Evolutionary conservation across 2,797 vertebrate genomes (phyloP).

Genomic region (Astyanax mexicanus): DNA sequence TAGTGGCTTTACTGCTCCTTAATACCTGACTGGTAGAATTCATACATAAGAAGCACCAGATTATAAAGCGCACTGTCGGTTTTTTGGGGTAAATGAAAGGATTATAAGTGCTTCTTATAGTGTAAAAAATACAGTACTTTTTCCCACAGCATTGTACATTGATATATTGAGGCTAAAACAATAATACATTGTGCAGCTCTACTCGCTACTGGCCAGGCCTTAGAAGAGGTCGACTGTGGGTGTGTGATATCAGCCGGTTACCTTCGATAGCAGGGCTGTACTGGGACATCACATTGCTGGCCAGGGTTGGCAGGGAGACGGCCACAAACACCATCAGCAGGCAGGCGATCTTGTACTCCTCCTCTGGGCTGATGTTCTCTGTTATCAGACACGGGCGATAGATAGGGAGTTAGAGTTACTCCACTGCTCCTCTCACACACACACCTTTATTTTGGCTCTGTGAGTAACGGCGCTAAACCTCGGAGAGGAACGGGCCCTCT

Average conservation of each 20-base stretch:
- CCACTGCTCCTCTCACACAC: background rate
- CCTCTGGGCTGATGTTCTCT: conserved; percentile 99
- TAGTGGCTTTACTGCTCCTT: no score
- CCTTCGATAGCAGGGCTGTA: conserved; percentile 99
- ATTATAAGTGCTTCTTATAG: no score
- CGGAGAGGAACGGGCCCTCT: conserved; percentile 24
- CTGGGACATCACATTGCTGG: conserved; percentile 98
- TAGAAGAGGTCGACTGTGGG: background rate
- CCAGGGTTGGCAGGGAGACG: conserved; percentile 94
- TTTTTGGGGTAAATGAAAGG: no score
- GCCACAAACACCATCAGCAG: conserved; percentile 99
- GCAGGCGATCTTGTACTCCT: conserved; percentile 99
- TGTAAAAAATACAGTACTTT: no score
- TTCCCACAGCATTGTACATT: no score
- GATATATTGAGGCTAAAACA: no score
- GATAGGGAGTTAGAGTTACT: conserved; percentile 26
- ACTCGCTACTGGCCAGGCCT: no score
- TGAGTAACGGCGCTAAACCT: conserved; percentile 16
- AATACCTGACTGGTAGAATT: no score
- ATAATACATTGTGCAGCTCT: no score
- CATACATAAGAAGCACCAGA: no score
- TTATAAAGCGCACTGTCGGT: no score
- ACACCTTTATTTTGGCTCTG: conserved; percentile 26
- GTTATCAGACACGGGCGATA: conserved; percentile 49
- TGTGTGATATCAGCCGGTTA: conserved; percentile 62